Percentiles rank a stretch among this genome's conserved stretches.
Conservation (phyloP, 2,888 invertebrate species). For the Synergus laeviventris region DNA sequence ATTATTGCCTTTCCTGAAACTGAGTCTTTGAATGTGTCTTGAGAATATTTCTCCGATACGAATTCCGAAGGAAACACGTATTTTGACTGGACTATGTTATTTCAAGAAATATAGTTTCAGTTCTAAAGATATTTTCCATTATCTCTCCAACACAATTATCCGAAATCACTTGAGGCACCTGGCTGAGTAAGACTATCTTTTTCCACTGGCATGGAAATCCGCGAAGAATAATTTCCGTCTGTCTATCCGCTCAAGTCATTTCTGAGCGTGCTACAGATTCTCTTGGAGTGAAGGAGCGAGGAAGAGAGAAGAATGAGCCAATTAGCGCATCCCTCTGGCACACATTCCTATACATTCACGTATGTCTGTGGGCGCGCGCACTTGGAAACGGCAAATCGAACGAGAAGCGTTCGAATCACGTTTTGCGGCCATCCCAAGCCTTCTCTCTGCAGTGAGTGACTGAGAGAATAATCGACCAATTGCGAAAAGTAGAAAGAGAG, state of each 20-base stretch:
- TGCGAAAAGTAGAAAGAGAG: not conserved
- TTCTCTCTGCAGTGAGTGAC: not conserved
- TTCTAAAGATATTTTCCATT: not conserved
- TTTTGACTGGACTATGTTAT: too few species aligned
- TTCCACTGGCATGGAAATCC: conserved; percentile 35
- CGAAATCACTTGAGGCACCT: conserved; percentile 27
- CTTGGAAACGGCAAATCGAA: conserved; percentile 42
- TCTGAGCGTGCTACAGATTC: conserved; percentile 43
- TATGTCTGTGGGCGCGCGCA: conserved; percentile 15
- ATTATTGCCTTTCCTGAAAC: not conserved
- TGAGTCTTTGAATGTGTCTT: not conserved
- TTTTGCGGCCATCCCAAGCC: conserved; percentile 19
- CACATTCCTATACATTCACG: not conserved
- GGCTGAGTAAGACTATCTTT: conserved; percentile 29
- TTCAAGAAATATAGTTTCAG: too few species aligned
- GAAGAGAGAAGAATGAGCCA: conserved; percentile 44
- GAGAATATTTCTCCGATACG: not conserved
- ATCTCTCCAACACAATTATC: not conserved
- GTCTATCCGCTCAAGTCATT: conserved; percentile 33
- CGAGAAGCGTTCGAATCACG: conserved; percentile 39
- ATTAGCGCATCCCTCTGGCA: conserved; percentile 49
- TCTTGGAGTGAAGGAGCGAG: conserved; percentile 44
- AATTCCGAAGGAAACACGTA: too few species aligned
- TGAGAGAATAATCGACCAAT: conserved; percentile 29
- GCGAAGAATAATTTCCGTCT: conserved; percentile 39